Base-by-base conservation (phyloP, 2,888 invertebrate species). In the Epinotia nisella region DNA sequence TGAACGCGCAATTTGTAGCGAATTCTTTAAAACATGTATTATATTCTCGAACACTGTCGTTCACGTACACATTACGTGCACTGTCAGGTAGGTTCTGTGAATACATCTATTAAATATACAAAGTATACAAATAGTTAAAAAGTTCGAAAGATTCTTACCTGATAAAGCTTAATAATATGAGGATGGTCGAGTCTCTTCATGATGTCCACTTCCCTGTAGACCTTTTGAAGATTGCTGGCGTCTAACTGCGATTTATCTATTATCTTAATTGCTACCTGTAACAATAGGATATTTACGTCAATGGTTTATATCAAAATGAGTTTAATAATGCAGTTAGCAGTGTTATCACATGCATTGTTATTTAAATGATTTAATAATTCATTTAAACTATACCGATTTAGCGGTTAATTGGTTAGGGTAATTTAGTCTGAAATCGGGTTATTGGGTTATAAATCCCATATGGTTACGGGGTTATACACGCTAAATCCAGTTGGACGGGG, bases 161-260 rank as follows among this genome's bases (percentile, higher is more conserved):
- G 98, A 94, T 98, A 99, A 85, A 99, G 95, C 94, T 98, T 98
- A 89, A 99, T 98, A 87, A 99, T 99, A 94, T 99, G 98, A 75
- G 99, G 99, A 95, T 99, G 99, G 87, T 98, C 97, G 86, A 99
- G 95, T 83, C 97, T 96, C 94, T 98, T 98, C 97, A 99, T 98
- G 85, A 99, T 99, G 89, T 98, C 98, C 85, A 99, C 98, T 94
- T 99, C 99, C 79, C 99, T 95, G 90, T 98, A 97, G 80, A 99
- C 98, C 93, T 99, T 99, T 88, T 97, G 96, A 87, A 98, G 94
- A 91, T 98, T 98, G 83, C 97, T 97, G 80, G 97, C 95, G 88
- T 98, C 98, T 94, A 98, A 94, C 91, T 97, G 97, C 75, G 97
- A 97, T 93, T 98, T 98, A 94, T 98, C 98, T 88, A 98, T 98